phyloP scores from a whole-genome alignment of 2,797 vertebrate genomes.

The Peromyscus eremicus region DNA sequence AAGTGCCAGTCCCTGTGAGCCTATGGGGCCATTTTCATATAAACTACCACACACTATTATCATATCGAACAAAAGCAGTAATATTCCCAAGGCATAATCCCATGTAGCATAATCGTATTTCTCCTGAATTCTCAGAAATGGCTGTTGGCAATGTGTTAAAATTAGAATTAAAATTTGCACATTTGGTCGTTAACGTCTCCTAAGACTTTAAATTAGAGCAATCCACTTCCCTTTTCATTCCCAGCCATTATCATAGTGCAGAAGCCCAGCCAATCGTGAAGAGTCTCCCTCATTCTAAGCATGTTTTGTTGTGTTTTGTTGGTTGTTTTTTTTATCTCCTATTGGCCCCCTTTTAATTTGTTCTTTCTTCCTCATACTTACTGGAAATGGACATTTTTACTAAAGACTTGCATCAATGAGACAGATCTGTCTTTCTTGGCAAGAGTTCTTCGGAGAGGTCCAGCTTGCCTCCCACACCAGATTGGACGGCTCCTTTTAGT shows the following conservation, averaged over 20 bases:
- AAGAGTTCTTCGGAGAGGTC: not conserved
- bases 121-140: conserved; percentile 49
- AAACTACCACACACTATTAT: not conserved
- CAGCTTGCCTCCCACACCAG: not conserved
- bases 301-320: not conserved
- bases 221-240: not conserved
- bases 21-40: not conserved
- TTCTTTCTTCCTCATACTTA: not conserved
- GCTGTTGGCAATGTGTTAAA: conserved; percentile 20
- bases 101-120: not conserved
- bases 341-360: not conserved
- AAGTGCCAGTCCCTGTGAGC: not conserved
- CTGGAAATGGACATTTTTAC: not conserved
- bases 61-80: conserved; percentile 48
- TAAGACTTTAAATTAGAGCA: conserved; percentile 18
- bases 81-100: conserved; percentile 14
- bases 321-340: not conserved
- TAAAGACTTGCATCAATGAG: not conserved
- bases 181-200: conserved; percentile 12
- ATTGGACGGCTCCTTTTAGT: not conserved
- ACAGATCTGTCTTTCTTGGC: not conserved
- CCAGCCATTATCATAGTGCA: not conserved
- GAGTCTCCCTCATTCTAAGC: not conserved
- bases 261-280: not conserved
- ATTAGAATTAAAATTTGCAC: conserved; percentile 28